A percentile compares a stretch with the other conserved stretches of the same genome.
These are phyloP conservation scores for Schizopygopsis malacanthus DNA, from an alignment of 2,797 vertebrate genomes.

Conservation along the genomic window DNA sequence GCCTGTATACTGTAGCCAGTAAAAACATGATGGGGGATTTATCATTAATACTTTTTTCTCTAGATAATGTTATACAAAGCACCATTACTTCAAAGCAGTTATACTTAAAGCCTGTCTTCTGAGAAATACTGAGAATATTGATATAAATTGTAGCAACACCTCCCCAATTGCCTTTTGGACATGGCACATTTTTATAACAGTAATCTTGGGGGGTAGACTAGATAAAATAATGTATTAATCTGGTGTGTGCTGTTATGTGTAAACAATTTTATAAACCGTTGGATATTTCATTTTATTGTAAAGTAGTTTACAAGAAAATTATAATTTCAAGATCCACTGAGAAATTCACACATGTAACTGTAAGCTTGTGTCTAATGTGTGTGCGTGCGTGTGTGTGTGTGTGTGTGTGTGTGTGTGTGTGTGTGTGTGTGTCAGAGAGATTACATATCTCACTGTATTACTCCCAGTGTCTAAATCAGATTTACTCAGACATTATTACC, in stretches of 20 bases:
- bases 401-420: constrained; percentile 34
- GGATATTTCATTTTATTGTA: background rate
- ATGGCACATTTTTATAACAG: too few relatives aligned
- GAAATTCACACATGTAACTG: background rate
- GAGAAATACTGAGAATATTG: too few relatives aligned
- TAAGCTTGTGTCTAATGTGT: constrained; percentile 9
- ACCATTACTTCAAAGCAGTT: too few relatives aligned
- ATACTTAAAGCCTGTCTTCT: too few relatives aligned
- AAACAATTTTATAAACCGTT: background rate
- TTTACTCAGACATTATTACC: constrained; percentile 74
- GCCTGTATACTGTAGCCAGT: too few relatives aligned
- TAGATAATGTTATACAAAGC: too few relatives aligned
- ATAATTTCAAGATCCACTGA: background rate
- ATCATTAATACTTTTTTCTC: too few relatives aligned
- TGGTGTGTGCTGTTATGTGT: background rate
- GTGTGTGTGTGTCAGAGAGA: constrained; percentile 45
- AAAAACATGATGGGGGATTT: too few relatives aligned
- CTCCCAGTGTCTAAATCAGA: constrained; percentile 71
- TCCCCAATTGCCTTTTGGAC: too few relatives aligned
- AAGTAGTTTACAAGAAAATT: background rate
- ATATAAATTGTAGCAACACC: too few relatives aligned
- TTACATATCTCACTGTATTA: constrained; percentile 55
- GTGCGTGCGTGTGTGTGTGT: constrained; percentile 30
- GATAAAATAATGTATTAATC: too few relatives aligned
- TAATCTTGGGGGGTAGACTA: too few relatives aligned